Evolutionary conservation across 2,113 vertebrate genomes (phyloP), one percentile per base, ranked within the genome.

Genomic region (Australoheros scitulus): DNA sequence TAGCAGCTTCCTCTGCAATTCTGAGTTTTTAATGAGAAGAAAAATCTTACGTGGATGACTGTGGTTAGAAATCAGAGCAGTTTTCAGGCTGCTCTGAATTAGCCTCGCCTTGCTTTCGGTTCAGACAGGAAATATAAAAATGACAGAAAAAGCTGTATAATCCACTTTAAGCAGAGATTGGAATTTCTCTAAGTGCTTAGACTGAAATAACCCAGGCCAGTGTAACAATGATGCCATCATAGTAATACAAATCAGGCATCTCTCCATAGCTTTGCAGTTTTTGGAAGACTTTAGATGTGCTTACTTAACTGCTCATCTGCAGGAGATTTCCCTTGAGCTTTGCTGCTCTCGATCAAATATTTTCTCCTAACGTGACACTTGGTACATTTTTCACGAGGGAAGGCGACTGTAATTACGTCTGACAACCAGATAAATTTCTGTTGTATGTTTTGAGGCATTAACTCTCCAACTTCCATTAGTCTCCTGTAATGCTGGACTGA

Each of bases 71-170:
- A 61, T 82, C 80, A 64, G 18, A 59, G 7, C 68, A 26, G 61
- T 60, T 72, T 74, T 88, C 29, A 41, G 64, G 43, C 76, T n/a
- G 47, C 29, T 81, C 75, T 75, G 80, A 85, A 82, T 86, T 80
- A 77, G 68, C 52, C 63, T 80, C 3, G 56, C 58, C 15, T 79
- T 68, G 79, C 76, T 85, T 83, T 82, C 14, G 60, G 56, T 61
- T 18, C 41, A 26, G 61, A 74, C 38, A 79, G 70, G 56, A 80
- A 81, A 68, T 38, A 79, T 83, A 60, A 13, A 88, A 81, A 56
- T 89, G 72, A 82, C 76, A 84, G 58, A 58, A 87, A 90, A 81
- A 85, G 58, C 75, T 8, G 52, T 87, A 90, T 91, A 89, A 86
- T 91, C 86, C 56, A 81, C 83, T 91, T 90, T 75, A 84, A 88